Evolutionary conservation across 35 echinoderm and acorn worm species (phyloP).

Genomic region (Strongylocentrotus purpuratus): DNA sequence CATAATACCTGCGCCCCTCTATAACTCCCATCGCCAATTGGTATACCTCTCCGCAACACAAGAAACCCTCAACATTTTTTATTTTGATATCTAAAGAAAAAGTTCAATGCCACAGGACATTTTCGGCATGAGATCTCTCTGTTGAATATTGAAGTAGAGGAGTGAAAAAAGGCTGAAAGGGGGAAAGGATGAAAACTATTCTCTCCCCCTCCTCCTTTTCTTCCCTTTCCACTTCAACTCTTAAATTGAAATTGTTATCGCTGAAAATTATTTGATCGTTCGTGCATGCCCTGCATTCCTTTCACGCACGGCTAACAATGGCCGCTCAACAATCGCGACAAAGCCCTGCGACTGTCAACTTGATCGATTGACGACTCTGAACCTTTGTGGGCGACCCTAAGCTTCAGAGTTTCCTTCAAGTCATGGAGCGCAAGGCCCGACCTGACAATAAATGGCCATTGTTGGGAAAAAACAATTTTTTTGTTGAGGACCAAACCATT

Average conservation of each 20-base stretch:
- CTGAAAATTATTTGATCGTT: slow-evolving; percentile 45
- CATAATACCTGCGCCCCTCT: background rate
- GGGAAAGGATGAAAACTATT: background rate
- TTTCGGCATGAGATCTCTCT: background rate
- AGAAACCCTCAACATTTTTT: background rate
- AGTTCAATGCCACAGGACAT: slow-evolving; percentile 8
- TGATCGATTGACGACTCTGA: slow-evolving; percentile 53
- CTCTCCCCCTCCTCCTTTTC: background rate
- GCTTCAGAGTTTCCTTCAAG: slow-evolving; percentile 20
- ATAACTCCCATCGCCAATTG: background rate
- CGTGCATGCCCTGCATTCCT: slow-evolving; percentile 40
- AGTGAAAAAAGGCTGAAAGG: background rate
- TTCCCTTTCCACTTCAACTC: background rate
- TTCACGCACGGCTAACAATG: slow-evolving; percentile 16
- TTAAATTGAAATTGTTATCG: slow-evolving; percentile 14
- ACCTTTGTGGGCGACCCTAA: slow-evolving; percentile 37
- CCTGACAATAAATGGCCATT: slow-evolving; percentile 25
- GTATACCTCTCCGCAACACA: background rate
- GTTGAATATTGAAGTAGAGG: background rate
- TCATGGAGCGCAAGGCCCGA: background rate
- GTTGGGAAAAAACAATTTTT: background rate
- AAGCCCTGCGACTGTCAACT: slow-evolving; percentile 41
- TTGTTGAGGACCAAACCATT: background rate
- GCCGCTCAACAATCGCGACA: slow-evolving; percentile 9
- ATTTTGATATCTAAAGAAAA: slow-evolving; percentile 20